Evolutionary conservation across 1,140 invertebrate species (phyloP).

Genomic region (Protaetia brevitarsis): DNA sequence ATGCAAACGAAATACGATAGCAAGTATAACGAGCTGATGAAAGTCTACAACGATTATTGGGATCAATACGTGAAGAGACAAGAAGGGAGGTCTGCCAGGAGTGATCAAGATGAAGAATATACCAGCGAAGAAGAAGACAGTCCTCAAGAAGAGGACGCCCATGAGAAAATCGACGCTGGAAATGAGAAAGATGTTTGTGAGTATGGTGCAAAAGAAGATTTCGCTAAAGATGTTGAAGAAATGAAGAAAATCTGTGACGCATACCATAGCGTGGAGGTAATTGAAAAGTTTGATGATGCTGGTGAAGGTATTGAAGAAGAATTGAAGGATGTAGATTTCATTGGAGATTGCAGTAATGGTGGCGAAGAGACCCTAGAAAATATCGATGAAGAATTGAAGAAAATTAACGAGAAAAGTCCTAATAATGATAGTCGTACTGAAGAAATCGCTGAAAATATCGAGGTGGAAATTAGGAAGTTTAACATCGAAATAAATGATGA

Average conservation of each 20-base stretch:
- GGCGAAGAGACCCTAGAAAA: too few relatives aligned
- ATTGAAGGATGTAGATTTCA: too few relatives aligned
- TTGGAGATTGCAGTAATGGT: too few relatives aligned
- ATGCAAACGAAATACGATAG: constrained; percentile 33
- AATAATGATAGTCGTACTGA: too few relatives aligned
- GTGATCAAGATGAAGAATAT: constrained; percentile 6
- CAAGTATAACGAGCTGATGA: constrained; percentile 32
- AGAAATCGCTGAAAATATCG: neutral
- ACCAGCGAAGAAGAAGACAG: constrained; percentile 26
- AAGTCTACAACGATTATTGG: constrained; percentile 35
- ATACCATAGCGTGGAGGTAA: neutral
- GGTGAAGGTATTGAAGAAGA: constrained; percentile 1
- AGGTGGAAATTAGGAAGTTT: neutral
- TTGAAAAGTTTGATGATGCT: neutral
- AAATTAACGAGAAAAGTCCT: too few relatives aligned
- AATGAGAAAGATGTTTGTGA: neutral
- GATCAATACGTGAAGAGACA: constrained; percentile 23
- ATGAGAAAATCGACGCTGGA: neutral
- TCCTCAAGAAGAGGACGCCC: neutral
- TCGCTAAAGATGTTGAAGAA: neutral
- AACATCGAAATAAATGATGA: neutral
- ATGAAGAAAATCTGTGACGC: neutral
- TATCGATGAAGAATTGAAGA: too few relatives aligned
- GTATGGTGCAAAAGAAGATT: too few relatives aligned
- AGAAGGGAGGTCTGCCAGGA: constrained; percentile 5